A percentile compares a stretch with the other conserved stretches of the same genome.
phyloP scores from a whole-genome alignment of 2,888 invertebrate species.

The Apodemia mormo region DNA sequence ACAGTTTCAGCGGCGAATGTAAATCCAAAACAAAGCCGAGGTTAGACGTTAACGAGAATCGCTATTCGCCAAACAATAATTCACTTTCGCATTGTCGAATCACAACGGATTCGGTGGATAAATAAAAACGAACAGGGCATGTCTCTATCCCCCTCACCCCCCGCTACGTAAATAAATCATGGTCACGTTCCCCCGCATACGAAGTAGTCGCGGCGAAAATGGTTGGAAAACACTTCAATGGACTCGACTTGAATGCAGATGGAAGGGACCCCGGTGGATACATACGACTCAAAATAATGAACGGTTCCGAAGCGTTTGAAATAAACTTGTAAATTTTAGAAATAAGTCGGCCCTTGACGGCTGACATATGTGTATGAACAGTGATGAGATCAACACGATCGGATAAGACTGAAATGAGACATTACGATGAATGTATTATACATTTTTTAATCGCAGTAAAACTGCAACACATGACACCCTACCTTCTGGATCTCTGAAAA shows the following conservation, averaged over 20 bases:
- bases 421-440: too few relatives aligned
- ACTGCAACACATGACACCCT: too few relatives aligned
- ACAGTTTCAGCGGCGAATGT: conserved; percentile 12
- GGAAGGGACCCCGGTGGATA: conserved; percentile 35
- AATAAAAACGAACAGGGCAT: conserved; percentile 37
- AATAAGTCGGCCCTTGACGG: not conserved
- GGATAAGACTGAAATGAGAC: too few relatives aligned
- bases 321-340: not conserved
- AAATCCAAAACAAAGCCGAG: conserved; percentile 11
- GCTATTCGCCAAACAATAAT: conserved; percentile 30
- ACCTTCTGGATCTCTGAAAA: too few relatives aligned
- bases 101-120: conserved; percentile 33
- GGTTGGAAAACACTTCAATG: conserved; percentile 68
- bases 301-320: not conserved
- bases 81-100: conserved; percentile 34
- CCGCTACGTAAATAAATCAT: conserved; percentile 44
- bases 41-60: conserved; percentile 17
- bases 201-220: conserved; percentile 61
- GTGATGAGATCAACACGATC: too few relatives aligned
- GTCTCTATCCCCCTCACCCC: conserved; percentile 28
- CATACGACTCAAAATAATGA: conserved; percentile 30
- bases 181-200: conserved; percentile 43
- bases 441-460: too few relatives aligned
- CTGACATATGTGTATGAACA: too few relatives aligned
- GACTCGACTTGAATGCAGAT: conserved; percentile 60